phyloP scores from a whole-genome alignment of 2,888 invertebrate species.

The Drosophila quinaria region DNA sequence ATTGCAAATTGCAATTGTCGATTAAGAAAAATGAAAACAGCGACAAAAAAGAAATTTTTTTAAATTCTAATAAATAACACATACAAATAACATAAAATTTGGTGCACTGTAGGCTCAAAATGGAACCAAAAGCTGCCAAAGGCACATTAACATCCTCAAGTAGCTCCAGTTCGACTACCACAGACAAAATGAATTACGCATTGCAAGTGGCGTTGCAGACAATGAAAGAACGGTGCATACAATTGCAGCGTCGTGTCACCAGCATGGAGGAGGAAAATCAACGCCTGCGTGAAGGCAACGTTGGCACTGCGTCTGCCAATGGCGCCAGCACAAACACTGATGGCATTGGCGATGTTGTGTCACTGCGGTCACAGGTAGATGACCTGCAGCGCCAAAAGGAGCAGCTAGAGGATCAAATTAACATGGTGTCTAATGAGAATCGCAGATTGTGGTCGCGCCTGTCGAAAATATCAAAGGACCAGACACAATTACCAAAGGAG shows the following conservation, averaged over 20 bases:
- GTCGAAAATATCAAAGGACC: conserved; percentile 88
- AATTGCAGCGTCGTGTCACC: conserved; percentile 90
- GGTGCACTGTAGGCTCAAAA: conserved; percentile 11
- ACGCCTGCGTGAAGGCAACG: conserved; percentile 86
- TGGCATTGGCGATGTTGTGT: conserved; percentile 75
- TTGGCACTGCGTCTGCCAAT: conserved; percentile 2
- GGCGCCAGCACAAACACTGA: background rate
- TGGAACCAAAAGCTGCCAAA: conserved; percentile 48
- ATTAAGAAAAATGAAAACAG: conserved; percentile 44
- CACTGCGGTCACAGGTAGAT: conserved; percentile 88
- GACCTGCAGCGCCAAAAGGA: conserved; percentile 91
- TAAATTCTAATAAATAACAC: conserved; percentile 7
- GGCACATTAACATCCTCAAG: conserved; percentile 11
- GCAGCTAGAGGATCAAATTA: conserved; percentile 91
- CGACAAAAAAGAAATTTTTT: conserved; percentile 19
- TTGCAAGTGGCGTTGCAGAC: conserved; percentile 92
- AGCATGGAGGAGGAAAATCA: conserved; percentile 92
- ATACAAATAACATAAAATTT: background rate
- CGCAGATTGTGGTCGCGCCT: conserved; percentile 92
- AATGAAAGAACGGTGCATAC: conserved; percentile 92
- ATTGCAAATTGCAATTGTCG: conserved; percentile 19
- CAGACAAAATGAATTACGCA: conserved; percentile 67
- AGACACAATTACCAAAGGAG: conserved; percentile 61
- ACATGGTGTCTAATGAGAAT: conserved; percentile 93
- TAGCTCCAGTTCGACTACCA: conserved; percentile 21